These are phyloP conservation scores for Caenorhabditis tropicalis DNA, from an alignment of 1,140 invertebrate genomes.

Conservation along the genomic window DNA sequence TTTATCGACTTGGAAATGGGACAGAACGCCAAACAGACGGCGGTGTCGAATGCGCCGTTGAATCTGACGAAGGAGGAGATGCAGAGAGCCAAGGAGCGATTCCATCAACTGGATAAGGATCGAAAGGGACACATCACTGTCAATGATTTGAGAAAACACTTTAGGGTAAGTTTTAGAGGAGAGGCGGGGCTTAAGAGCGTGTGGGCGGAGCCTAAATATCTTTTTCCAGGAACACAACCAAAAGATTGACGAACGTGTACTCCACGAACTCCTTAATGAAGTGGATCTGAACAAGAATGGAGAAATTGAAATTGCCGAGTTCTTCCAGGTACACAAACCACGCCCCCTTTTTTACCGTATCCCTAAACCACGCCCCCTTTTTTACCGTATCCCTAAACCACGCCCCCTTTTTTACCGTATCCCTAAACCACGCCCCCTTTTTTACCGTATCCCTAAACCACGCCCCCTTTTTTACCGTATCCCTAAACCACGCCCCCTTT, in stretches of 20 bases:
- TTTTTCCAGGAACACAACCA: conserved; percentile 86
- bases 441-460: no score
- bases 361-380: no score
- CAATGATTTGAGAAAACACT: conserved; percentile 89
- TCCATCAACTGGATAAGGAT: conserved; percentile 92
- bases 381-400: no score
- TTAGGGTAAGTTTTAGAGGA: conserved; percentile 83
- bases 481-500: no score
- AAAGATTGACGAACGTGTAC: conserved; percentile 88
- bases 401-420: no score
- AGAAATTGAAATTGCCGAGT: conserved; percentile 97
- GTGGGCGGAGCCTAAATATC: no score
- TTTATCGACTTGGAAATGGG: conserved; percentile 95
- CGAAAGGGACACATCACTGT: conserved; percentile 96
- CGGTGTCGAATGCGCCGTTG: conserved; percentile 84
- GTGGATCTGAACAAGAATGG: conserved; percentile 99
- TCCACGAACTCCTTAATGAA: conserved; percentile 95
- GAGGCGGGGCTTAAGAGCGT: no score
- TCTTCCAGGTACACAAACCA: conserved; percentile 84
- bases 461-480: no score
- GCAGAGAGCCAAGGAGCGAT: conserved; percentile 89
- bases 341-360: no score
- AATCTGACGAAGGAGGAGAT: conserved; percentile 94
- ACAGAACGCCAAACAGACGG: conserved; percentile 86
- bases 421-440: no score